Conservation (phyloP, 2,888 invertebrate species). For the Xylocampa areola region DNA sequence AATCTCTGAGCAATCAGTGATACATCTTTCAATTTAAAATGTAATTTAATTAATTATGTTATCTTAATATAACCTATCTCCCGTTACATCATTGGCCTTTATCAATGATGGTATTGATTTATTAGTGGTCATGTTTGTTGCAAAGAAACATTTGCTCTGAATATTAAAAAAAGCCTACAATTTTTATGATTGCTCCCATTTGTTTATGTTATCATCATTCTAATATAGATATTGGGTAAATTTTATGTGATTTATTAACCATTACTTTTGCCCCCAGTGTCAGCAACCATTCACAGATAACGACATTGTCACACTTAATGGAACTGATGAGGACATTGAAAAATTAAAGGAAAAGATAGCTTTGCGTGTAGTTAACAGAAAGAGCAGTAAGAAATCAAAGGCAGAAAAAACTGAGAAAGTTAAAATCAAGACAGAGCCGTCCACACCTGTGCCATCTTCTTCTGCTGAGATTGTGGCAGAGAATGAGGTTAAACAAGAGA, state of each 20-base stretch:
- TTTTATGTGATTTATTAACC: conserved; percentile 26
- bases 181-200: conserved; percentile 24
- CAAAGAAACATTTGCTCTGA: not conserved
- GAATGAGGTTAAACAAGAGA: conserved; percentile 64
- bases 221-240: conserved; percentile 4
- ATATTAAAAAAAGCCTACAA: conserved; percentile 8
- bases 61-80: not conserved
- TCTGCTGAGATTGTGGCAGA: conserved; percentile 35
- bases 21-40: too few relatives aligned
- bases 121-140: conserved; percentile 2
- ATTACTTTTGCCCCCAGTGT: conserved; percentile 89
- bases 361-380: conserved; percentile 91
- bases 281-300: conserved; percentile 93
- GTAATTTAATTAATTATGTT: too few relatives aligned
- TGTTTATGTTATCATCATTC: conserved; percentile 15
- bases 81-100: not conserved
- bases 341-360: conserved; percentile 91
- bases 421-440: conserved; percentile 68
- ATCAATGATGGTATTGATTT: too few relatives aligned
- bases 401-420: conserved; percentile 68
- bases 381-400: conserved; percentile 91
- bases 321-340: conserved; percentile 93
- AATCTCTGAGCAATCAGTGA: too few relatives aligned
- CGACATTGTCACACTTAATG: conserved; percentile 97
- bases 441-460: conserved; percentile 60